phyloP scores from a whole-genome alignment of 1,140 invertebrate species.

The Caenorhabditis brenneri region DNA sequence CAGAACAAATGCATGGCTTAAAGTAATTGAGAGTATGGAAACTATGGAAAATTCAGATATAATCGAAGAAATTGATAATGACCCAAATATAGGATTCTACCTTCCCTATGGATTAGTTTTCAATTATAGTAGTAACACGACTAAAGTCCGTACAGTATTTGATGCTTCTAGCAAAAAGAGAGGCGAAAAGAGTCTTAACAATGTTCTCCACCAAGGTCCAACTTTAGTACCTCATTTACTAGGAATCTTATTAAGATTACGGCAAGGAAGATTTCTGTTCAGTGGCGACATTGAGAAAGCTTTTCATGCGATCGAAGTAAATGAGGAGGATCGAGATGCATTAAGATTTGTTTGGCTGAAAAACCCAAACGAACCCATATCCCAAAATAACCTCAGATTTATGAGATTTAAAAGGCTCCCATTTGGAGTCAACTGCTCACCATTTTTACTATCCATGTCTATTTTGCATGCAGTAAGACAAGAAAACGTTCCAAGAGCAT shows the following conservation, averaged over 20 bases:
- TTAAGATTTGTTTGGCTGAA: neutral
- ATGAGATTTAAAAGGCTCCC: neutral
- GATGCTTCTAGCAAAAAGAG: neutral
- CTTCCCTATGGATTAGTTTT: neutral
- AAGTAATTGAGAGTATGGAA: neutral
- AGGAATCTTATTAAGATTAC: neutral
- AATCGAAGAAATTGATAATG: neutral
- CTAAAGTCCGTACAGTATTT: neutral
- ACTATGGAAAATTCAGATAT: neutral
- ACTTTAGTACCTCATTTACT: neutral
- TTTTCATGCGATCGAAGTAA: neutral
- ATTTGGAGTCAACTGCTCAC: neutral
- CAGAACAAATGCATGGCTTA: neutral
- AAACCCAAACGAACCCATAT: neutral
- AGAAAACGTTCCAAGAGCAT: neutral
- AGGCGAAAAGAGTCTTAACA: neutral
- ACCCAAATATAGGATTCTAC: neutral
- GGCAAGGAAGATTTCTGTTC: neutral
- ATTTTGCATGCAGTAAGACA: neutral
- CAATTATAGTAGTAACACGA: neutral
- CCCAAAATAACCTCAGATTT: neutral
- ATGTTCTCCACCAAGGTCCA: neutral
- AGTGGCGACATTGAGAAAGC: neutral
- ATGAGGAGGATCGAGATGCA: neutral
- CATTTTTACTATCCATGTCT: neutral